Evolutionary conservation across 2,797 vertebrate genomes (phyloP).

Genomic region (Zenarchopterus dispar): DNA sequence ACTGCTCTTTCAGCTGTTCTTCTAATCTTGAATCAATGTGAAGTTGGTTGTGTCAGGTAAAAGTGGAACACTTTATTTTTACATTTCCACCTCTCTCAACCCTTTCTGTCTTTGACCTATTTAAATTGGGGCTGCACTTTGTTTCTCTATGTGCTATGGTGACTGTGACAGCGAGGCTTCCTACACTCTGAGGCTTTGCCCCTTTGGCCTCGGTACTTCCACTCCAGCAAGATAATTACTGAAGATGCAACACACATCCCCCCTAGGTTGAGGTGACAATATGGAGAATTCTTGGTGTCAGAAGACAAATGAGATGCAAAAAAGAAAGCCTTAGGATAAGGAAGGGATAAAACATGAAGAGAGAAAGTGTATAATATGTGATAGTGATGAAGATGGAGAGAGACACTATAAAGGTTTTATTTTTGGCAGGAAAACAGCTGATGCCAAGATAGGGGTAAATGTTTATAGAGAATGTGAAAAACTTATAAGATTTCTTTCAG

Average conservation of each 20-base stretch:
- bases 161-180: constrained; percentile 51
- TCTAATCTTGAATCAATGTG: constrained; percentile 15
- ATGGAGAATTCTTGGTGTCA: constrained; percentile 51
- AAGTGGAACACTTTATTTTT: constrained; percentile 19
- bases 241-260: constrained; percentile 51
- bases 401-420: constrained; percentile 73
- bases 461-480: constrained; percentile 69
- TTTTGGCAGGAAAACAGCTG: constrained; percentile 72
- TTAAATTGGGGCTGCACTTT: constrained; percentile 57
- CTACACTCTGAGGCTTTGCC: constrained; percentile 54
- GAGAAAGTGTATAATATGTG: constrained; percentile 41
- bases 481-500: constrained; percentile 47
- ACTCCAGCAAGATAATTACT: constrained; percentile 68
- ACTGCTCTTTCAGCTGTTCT: background rate
- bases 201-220: constrained; percentile 62
- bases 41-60: constrained; percentile 15
- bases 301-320: constrained; percentile 60
- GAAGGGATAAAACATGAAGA: background rate
- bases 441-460: constrained; percentile 69
- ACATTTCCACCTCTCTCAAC: constrained; percentile 21
- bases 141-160: constrained; percentile 23
- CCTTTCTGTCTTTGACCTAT: constrained; percentile 52
- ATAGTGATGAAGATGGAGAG: constrained; percentile 35
- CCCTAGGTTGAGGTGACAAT: constrained; percentile 48
- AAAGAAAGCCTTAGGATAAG: background rate